Evolutionary conservation across 2,113 vertebrate species (phyloP).

Genomic region (Notarius quadriscutis): DNA sequence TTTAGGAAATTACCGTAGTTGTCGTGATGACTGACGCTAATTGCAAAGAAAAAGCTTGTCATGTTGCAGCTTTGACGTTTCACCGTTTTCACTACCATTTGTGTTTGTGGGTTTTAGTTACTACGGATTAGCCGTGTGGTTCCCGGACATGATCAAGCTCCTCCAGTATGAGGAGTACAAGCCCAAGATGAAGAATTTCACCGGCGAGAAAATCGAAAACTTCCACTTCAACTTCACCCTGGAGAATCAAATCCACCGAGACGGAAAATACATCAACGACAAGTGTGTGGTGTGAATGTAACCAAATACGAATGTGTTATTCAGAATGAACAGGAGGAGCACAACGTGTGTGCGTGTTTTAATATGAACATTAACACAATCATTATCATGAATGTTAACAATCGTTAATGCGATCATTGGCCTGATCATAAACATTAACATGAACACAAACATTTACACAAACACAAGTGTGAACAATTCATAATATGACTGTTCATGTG

Average conservation of each 20-base stretch:
- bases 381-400: neutral
- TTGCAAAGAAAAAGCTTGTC: neutral
- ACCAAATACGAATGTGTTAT: neutral
- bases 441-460: too few relatives aligned
- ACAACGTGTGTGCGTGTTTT: neutral
- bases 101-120: slow-evolving; percentile 73
- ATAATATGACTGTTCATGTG: too few relatives aligned
- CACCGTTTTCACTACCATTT: neutral
- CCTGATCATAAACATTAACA: too few relatives aligned
- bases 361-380: neutral
- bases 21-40: neutral
- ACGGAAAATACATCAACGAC: slow-evolving; percentile 84
- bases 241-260: slow-evolving; percentile 89
- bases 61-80: neutral
- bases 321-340: neutral
- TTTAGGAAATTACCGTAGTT: neutral
- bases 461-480: too few relatives aligned
- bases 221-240: slow-evolving; percentile 93
- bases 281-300: slow-evolving; percentile 76
- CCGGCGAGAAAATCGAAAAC: slow-evolving; percentile 78
- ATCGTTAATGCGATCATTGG: too few relatives aligned
- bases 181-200: slow-evolving; percentile 81
- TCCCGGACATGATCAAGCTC: slow-evolving; percentile 97
- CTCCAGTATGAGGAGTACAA: slow-evolving; percentile 87
- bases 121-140: slow-evolving; percentile 95